A percentile compares a stretch with the other conserved stretches of the same genome.
Evolutionary conservation across 2,113 vertebrate genomes (phyloP).

Genomic region (Bombycilla garrulus): DNA sequence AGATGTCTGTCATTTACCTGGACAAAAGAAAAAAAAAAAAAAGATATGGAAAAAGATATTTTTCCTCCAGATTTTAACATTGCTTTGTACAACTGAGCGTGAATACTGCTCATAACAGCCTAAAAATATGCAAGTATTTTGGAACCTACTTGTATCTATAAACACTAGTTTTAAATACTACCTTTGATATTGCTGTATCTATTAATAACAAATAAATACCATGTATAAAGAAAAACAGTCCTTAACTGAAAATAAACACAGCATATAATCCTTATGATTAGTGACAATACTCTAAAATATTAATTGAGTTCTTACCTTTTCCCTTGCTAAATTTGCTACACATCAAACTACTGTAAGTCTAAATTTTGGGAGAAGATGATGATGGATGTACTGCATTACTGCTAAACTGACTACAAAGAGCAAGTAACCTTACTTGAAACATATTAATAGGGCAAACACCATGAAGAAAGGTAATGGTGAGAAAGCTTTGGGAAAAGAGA

Average conservation of each 20-base stretch:
- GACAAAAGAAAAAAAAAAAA: accelerated
- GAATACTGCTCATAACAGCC: neutral
- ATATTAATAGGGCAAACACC: neutral
- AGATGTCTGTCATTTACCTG: slow-evolving; percentile 74
- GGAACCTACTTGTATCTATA: neutral
- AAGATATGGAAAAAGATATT: neutral
- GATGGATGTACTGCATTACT: neutral
- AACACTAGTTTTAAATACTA: neutral
- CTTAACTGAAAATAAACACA: neutral
- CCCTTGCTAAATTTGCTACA: neutral
- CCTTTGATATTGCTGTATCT: neutral
- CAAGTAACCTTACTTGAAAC: neutral
- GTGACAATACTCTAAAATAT: neutral
- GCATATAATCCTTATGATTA: neutral
- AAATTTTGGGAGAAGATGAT: neutral
- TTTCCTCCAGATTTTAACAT: neutral
- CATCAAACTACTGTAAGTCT: neutral
- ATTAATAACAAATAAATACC: neutral
- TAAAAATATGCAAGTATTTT: neutral
- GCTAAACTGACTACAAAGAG: neutral
- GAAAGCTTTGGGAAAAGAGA: neutral
- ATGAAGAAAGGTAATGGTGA: neutral
- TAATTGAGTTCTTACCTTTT: neutral
- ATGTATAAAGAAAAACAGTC: neutral
- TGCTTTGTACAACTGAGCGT: neutral